Evolutionary conservation across 2,113 vertebrate species (phyloP).

Genomic region (Platycercus adscitus): DNA sequence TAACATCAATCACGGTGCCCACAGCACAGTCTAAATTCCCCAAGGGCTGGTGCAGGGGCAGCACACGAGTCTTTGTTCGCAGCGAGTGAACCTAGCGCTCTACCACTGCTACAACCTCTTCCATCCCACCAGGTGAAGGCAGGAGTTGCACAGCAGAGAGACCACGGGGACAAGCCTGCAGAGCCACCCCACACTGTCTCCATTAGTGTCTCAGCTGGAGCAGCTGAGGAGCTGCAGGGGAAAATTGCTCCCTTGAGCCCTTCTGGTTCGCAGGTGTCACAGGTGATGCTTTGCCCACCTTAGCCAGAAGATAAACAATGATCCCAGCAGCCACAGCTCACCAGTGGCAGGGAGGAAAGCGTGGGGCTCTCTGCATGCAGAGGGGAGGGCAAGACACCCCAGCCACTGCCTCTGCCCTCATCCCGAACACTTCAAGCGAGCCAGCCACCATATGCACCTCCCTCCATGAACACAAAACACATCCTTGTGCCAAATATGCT

Average conservation of each 20-base stretch:
- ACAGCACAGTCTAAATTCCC: background rate
- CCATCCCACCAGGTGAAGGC: background rate
- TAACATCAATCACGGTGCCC: accelerated
- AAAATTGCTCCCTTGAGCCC: conserved; percentile 29
- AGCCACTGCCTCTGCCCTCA: accelerated
- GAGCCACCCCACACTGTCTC: background rate
- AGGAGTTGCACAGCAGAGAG: background rate
- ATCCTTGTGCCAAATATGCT: accelerated
- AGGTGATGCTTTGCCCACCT: background rate
- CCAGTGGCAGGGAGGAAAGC: background rate
- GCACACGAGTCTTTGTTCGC: accelerated
- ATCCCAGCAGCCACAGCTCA: background rate
- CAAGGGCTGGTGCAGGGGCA: background rate
- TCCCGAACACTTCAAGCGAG: background rate
- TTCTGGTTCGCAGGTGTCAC: background rate
- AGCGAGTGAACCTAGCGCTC: accelerated
- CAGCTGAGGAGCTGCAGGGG: background rate
- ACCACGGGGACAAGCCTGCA: accelerated
- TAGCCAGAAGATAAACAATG: background rate
- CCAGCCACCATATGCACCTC: accelerated
- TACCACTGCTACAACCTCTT: background rate
- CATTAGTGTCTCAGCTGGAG: background rate
- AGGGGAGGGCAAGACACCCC: background rate
- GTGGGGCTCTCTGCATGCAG: accelerated
- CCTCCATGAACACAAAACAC: accelerated